Percentiles rank a stretch among this genome's conserved stretches.
These are phyloP conservation scores for Drosophila vallismaia DNA, from an alignment of 2,888 invertebrate species.

Conservation along the genomic window DNA sequence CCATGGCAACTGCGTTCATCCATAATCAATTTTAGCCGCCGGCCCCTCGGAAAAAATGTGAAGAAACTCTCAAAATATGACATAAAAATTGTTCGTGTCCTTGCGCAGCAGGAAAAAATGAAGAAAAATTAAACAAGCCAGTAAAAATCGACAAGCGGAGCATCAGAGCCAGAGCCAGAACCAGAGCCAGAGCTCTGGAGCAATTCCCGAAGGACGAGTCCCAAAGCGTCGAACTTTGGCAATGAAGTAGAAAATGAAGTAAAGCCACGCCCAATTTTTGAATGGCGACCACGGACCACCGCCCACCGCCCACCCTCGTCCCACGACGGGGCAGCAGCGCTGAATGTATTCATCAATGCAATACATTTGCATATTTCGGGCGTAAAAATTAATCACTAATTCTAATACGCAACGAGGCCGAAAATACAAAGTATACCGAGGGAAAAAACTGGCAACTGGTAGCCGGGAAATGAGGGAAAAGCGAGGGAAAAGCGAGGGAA, in stretches of 20 bases:
- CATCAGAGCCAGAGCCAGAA: not conserved
- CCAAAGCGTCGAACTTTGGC: slow-evolving; percentile 70
- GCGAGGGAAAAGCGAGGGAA: not conserved
- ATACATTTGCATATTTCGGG: slow-evolving; percentile 82
- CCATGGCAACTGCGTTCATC: slow-evolving; percentile 63
- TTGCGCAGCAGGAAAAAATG: slow-evolving; percentile 31
- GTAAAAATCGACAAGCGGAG: slow-evolving; percentile 51
- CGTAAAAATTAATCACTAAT: slow-evolving; percentile 84
- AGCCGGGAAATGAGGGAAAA: not conserved
- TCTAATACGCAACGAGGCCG: slow-evolving; percentile 77
- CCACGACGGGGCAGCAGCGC: slow-evolving; percentile 5
- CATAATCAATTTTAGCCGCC: slow-evolving; percentile 82
- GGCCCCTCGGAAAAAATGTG: slow-evolving; percentile 53
- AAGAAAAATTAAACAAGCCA: slow-evolving; percentile 39
- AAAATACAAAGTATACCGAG: slow-evolving; percentile 13
- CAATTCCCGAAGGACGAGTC: slow-evolving; percentile 55
- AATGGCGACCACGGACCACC: not conserved
- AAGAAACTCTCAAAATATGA: slow-evolving; percentile 74
- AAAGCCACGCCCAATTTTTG: slow-evolving; percentile 54
- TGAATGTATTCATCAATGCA: slow-evolving; percentile 82
- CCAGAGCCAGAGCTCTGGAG: not conserved
- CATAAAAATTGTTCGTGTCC: slow-evolving; percentile 81
- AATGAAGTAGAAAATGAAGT: slow-evolving; percentile 81
- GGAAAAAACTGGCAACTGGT: not conserved
- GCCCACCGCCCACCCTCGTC: too few species aligned